Percentiles rank a stretch among this genome's conserved stretches.
Evolutionary conservation across 2,113 vertebrate genomes (phyloP).

Genomic region (Halcyon malimbica): DNA sequence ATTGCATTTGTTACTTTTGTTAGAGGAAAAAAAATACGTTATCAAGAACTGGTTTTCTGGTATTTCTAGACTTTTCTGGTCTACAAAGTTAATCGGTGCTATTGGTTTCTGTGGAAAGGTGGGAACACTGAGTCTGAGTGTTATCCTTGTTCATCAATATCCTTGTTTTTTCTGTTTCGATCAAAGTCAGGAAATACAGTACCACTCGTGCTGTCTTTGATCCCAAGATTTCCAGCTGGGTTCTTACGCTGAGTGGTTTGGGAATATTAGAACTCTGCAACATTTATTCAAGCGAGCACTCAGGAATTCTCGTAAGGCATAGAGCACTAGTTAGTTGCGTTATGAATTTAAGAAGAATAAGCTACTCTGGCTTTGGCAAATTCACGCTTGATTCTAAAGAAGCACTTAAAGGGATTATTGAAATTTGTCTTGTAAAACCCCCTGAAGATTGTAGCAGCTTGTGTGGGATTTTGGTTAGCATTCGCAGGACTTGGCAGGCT

Average conservation of each 20-base stretch:
- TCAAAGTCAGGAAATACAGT: neutral
- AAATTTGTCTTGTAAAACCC: slow-evolving; percentile 69
- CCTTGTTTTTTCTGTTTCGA: neutral
- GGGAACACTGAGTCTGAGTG: neutral
- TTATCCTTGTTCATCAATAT: neutral
- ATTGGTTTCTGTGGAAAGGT: neutral
- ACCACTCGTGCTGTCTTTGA: neutral
- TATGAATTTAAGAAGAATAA: slow-evolving; percentile 61
- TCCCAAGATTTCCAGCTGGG: neutral
- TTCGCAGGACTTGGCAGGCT: slow-evolving; percentile 22
- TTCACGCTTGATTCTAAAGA: slow-evolving; percentile 17
- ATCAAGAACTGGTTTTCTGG: neutral
- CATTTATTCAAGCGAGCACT: neutral
- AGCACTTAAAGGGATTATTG: slow-evolving; percentile 70
- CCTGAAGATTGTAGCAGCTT: slow-evolving; percentile 63
- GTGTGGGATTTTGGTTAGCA: slow-evolving; percentile 60
- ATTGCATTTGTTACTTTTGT: neutral
- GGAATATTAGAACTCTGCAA: neutral
- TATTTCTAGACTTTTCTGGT: neutral
- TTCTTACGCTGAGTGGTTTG: neutral
- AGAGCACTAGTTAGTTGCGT: slow-evolving; percentile 5
- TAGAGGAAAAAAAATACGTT: neutral
- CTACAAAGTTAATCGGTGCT: neutral
- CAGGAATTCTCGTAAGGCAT: neutral
- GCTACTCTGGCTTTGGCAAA: slow-evolving; percentile 65